Base-by-base conservation (phyloP, 2,888 invertebrate genomes). In the Harpalus rufipes region DNA sequence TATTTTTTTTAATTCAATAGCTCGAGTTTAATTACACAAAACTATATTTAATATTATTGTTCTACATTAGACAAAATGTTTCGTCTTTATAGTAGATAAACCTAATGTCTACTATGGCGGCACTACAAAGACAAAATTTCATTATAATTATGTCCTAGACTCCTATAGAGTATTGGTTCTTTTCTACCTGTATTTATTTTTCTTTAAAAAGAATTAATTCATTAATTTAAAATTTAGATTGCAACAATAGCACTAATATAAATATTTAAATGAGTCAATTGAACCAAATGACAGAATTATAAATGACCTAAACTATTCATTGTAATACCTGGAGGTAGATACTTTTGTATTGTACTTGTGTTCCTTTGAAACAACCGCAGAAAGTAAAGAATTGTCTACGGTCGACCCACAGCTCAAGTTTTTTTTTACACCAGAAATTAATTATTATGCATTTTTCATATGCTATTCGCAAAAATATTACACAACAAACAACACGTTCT, bases 201-300 rank as follows among this genome's bases (percentile, higher is more conserved):
- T 44, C 72, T 74, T 74, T 44, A 44, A 74, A 74, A 44, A 14
- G 72, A 68, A 74, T 74, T 74, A 74, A 74, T 74, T 74, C 72
- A 74, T 74, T 74, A 74, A 74, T 74, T 74, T 74, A 44, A 74
- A 74, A 74, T 74, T 74, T 74, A 74, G 72, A 74, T 74, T 74
- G 72, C 72, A 74, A 74, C 72, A 74, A 74, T 74, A 74, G 44
- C 72, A 44, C 72, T 44, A 74, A 74, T 74, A 74, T 74, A 74
- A 74, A 74, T 74, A 74, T 74, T 74, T 74, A 74, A 74, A 74
- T 74, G 72, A 74, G 44, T 74, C 72, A 44, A 44, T 74, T 74
- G 72, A 74, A 41, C 4, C 44, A 44, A 74, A 44, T 74, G 72
- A 74, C 72, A 74, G 72, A 74, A 74, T 74, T 74, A 74, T 74